A percentile compares a stretch with the other conserved stretches of the same genome.
Evolutionary conservation across 2,113 vertebrate genomes (phyloP).

Genomic region (Lophius piscatorius): DNA sequence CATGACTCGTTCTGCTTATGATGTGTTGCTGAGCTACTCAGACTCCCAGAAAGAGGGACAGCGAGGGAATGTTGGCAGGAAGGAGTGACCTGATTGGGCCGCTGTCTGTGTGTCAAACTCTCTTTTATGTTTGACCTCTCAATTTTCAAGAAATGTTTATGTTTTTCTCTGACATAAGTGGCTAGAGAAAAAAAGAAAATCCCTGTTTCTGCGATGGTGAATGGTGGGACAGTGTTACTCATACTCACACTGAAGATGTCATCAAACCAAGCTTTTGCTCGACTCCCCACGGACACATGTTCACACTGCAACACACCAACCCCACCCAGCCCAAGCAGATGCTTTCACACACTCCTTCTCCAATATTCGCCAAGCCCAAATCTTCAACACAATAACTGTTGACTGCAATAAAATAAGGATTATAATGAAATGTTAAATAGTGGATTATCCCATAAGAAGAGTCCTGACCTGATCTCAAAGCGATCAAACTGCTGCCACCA

Average conservation of each 20-base stretch:
- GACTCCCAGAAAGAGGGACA: slow-evolving; percentile 59
- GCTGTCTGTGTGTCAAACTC: slow-evolving; percentile 15
- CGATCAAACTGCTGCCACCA: background rate
- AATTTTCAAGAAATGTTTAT: slow-evolving; percentile 18
- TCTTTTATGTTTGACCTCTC: slow-evolving; percentile 9
- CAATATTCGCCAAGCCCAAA: slow-evolving; percentile 12
- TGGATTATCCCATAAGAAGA: slow-evolving; percentile 30
- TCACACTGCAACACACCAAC: slow-evolving; percentile 6
- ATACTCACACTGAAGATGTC: slow-evolving; percentile 67
- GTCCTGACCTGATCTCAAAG: slow-evolving; percentile 27
- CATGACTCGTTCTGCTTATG: slow-evolving; percentile 56
- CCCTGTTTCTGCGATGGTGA: background rate
- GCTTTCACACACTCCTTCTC: slow-evolving; percentile 17
- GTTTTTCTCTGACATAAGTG: slow-evolving; percentile 31
- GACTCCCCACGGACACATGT: slow-evolving; percentile 9
- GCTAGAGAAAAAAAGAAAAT: slow-evolving; percentile 29
- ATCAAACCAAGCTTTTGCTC: slow-evolving; percentile 32
- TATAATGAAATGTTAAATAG: slow-evolving; percentile 35
- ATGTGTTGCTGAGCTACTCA: slow-evolving; percentile 48
- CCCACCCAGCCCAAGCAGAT: slow-evolving; percentile 25
- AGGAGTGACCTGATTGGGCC: slow-evolving; percentile 35
- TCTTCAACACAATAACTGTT: slow-evolving; percentile 35
- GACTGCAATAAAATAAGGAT: slow-evolving; percentile 23
- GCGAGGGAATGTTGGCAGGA: slow-evolving; percentile 65
- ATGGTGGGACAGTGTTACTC: slow-evolving; percentile 5